Evolutionary conservation across 2,113 vertebrate species (phyloP).

Genomic region (Brachyhypopomus occidentalis): DNA sequence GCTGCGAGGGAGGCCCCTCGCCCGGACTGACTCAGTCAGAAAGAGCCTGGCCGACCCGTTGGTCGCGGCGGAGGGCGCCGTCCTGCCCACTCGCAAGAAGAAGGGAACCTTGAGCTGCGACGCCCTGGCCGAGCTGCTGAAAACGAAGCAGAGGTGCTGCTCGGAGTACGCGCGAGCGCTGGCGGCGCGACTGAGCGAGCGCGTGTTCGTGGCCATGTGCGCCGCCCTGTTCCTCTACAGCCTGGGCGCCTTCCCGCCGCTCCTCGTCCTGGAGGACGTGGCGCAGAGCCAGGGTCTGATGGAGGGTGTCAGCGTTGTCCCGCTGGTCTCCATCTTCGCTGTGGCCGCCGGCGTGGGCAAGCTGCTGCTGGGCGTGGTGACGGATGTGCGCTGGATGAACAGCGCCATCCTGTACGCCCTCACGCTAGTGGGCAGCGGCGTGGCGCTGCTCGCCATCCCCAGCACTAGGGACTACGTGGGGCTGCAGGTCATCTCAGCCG

Average conservation of each 20-base stretch:
- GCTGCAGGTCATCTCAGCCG: slow-evolving; percentile 77
- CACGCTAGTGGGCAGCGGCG: slow-evolving; percentile 76
- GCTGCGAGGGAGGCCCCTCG: slow-evolving; percentile 40
- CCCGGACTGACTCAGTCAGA: slow-evolving; percentile 37
- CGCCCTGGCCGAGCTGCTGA: slow-evolving; percentile 64
- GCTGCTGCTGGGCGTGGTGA: slow-evolving; percentile 79
- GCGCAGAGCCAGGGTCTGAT: slow-evolving; percentile 78
- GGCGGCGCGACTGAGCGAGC: slow-evolving; percentile 75
- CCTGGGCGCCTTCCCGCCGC: slow-evolving; percentile 83
- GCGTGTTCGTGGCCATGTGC: slow-evolving; percentile 81
- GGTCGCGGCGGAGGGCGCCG: slow-evolving; percentile 48
- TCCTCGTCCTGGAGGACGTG: slow-evolving; percentile 85
- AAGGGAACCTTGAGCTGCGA: slow-evolving; percentile 36
- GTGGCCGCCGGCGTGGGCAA: slow-evolving; percentile 83
- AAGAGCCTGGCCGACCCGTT: slow-evolving; percentile 46
- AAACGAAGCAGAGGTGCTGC: slow-evolving; percentile 80
- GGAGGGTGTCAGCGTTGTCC: slow-evolving; percentile 75
- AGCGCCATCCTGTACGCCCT: slow-evolving; percentile 80
- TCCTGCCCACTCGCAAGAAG: slow-evolving; percentile 30
- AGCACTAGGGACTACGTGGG: slow-evolving; percentile 78
- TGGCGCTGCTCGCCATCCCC: slow-evolving; percentile 80
- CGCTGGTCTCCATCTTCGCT: slow-evolving; percentile 82
- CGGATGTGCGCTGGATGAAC: slow-evolving; percentile 84
- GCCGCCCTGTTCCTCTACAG: slow-evolving; percentile 82
- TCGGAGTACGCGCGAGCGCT: slow-evolving; percentile 78